phyloP scores from a whole-genome alignment of 23 tunicate species.

The Trididemnum miniatum region DNA sequence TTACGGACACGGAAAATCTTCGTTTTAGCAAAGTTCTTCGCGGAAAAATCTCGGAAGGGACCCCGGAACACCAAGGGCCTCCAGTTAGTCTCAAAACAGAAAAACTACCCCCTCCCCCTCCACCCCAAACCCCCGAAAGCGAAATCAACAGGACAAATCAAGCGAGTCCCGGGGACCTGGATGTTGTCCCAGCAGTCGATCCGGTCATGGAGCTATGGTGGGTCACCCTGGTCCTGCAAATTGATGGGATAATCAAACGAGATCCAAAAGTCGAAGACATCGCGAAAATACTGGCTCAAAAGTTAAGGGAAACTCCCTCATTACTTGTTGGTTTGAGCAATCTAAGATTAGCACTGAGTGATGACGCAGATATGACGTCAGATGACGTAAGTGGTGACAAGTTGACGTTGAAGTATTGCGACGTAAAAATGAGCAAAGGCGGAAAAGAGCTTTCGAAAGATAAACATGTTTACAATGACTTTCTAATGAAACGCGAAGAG shows the following conservation, averaged over 20 bases:
- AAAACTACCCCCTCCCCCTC: constrained; percentile 53
- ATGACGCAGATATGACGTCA: not conserved
- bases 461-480: constrained; percentile 13
- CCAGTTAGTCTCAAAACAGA: not conserved
- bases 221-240: constrained; percentile 40
- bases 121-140: constrained; percentile 66
- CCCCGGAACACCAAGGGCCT: not conserved
- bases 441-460: not conserved
- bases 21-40: not conserved
- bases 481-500: constrained; percentile 46
- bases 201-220: constrained; percentile 27
- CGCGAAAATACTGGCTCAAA: not conserved
- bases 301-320: not conserved
- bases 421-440: constrained; percentile 1
- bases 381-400: not conserved
- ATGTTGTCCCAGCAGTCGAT: not conserved
- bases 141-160: not conserved
- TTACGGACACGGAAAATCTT: not conserved
- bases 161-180: not conserved
- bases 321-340: not conserved
- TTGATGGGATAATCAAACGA: constrained; percentile 60
- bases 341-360: not conserved
- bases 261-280: constrained; percentile 73
- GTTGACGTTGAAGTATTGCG: not conserved
- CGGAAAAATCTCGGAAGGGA: not conserved